Percentiles rank a stretch among this genome's conserved stretches.
These are phyloP conservation scores for Drosophila paramelanica DNA, from an alignment of 2,888 invertebrate genomes.

Conservation along the genomic window DNA sequence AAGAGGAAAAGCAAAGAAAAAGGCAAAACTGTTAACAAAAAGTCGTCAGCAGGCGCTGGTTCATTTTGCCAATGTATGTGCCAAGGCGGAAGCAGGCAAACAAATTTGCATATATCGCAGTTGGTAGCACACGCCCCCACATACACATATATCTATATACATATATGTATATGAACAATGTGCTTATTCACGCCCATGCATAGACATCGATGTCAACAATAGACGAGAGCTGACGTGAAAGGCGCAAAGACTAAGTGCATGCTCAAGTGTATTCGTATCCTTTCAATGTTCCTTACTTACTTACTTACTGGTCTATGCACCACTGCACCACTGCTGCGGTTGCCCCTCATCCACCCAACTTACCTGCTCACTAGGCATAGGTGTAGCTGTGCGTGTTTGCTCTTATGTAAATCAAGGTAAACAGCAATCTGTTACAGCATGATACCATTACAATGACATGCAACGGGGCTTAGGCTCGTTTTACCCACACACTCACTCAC, in stretches of 20 bases:
- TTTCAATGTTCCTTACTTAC: constrained; percentile 43
- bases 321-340: constrained; percentile 61
- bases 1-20: constrained; percentile 21
- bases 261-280: constrained; percentile 71
- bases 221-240: constrained; percentile 61
- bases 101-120: constrained; percentile 78
- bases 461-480: constrained; percentile 47
- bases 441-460: constrained; percentile 76
- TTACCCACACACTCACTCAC: constrained; percentile 11
- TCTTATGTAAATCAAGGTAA: constrained; percentile 78
- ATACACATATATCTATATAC: neutral
- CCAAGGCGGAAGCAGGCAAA: constrained; percentile 52
- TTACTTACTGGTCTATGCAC: constrained; percentile 15
- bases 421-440: constrained; percentile 75
- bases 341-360: constrained; percentile 15
- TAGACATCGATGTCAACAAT: constrained; percentile 69
- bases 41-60: constrained; percentile 44
- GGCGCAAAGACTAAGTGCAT: constrained; percentile 80
- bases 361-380: neutral
- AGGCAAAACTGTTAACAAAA: constrained; percentile 59
- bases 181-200: constrained; percentile 72
- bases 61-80: constrained; percentile 36
- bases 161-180: constrained; percentile 18
- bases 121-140: constrained; percentile 60
- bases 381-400: constrained; percentile 28